Conservation (phyloP, 64 coral and sea anemone genomes). For the Porites australiensis region DNA sequence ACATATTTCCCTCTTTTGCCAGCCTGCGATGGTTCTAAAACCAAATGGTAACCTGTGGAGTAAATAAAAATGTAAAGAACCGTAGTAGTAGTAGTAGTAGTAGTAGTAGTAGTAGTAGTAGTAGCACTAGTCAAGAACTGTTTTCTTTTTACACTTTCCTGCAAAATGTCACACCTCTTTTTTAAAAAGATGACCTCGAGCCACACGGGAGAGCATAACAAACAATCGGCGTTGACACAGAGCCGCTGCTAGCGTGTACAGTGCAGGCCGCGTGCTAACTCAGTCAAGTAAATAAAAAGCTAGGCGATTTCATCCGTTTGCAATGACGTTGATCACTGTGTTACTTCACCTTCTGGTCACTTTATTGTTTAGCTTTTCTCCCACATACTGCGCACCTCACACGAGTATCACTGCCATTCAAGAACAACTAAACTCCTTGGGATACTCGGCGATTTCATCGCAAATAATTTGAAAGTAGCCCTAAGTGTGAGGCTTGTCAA, state of each 20-base stretch:
- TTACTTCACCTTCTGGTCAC: slow-evolving; percentile 31
- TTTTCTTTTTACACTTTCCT: slow-evolving; percentile 21
- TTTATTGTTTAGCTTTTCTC: background rate
- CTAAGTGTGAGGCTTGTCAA: slow-evolving; percentile 1
- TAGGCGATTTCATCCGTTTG: background rate
- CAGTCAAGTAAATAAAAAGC: background rate
- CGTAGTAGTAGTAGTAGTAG: background rate
- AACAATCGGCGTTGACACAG: too few relatives aligned
- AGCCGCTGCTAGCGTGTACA: background rate
- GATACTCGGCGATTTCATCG: slow-evolving; percentile 25
- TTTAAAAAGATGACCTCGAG: too few relatives aligned
- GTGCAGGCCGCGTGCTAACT: background rate
- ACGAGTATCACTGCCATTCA: background rate
- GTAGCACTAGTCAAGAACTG: too few relatives aligned
- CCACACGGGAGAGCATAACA: too few relatives aligned
- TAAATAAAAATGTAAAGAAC: too few relatives aligned
- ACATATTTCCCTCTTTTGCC: too few relatives aligned
- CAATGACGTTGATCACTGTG: background rate
- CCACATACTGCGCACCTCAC: slow-evolving; percentile 23
- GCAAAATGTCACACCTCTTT: too few relatives aligned
- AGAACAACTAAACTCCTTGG: background rate
- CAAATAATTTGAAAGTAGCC: slow-evolving; percentile 16
- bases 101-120: too few relatives aligned
- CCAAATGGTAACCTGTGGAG: too few relatives aligned
- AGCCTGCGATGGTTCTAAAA: too few relatives aligned